Evolutionary conservation across 2,797 vertebrate genomes (phyloP).

Genomic region (Tadarida brasiliensis): DNA sequence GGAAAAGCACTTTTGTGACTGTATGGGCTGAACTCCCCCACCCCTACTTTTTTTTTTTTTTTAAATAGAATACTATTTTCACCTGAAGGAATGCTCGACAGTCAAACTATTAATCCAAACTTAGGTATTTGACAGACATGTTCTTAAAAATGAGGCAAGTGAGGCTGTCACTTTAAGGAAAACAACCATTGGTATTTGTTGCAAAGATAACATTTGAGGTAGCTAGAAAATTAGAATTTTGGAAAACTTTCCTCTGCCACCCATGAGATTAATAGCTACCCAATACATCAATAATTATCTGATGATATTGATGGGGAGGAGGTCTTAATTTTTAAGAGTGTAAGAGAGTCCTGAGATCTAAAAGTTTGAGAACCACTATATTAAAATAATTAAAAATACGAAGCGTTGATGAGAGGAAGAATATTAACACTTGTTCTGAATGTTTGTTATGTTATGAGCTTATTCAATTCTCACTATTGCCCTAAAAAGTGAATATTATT

Average conservation of each 20-base stretch:
- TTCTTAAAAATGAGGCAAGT: constrained; percentile 52
- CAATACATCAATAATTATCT: background rate
- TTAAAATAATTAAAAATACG: constrained; percentile 48
- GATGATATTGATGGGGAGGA: background rate
- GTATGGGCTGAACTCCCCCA: background rate
- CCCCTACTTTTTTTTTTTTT: background rate
- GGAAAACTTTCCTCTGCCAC: background rate
- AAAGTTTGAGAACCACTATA: background rate
- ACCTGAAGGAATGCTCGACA: constrained; percentile 22
- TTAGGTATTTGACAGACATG: background rate
- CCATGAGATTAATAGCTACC: background rate
- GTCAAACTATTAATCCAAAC: constrained; percentile 36
- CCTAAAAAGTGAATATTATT: background rate
- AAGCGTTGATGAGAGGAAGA: constrained; percentile 22
- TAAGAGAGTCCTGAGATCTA: constrained; percentile 10
- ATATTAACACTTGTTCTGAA: constrained; percentile 43
- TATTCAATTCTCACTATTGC: background rate
- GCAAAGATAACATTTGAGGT: constrained; percentile 20
- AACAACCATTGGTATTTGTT: constrained; percentile 17
- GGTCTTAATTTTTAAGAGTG: background rate
- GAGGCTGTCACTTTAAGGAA: constrained; percentile 11
- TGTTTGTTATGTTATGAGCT: background rate
- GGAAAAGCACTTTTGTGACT: background rate
- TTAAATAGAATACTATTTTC: background rate
- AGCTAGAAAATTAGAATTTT: constrained; percentile 43